Conservation (phyloP, 92 coral and sea anemone genomes). For the Isaurus tuberculatus region DNA sequence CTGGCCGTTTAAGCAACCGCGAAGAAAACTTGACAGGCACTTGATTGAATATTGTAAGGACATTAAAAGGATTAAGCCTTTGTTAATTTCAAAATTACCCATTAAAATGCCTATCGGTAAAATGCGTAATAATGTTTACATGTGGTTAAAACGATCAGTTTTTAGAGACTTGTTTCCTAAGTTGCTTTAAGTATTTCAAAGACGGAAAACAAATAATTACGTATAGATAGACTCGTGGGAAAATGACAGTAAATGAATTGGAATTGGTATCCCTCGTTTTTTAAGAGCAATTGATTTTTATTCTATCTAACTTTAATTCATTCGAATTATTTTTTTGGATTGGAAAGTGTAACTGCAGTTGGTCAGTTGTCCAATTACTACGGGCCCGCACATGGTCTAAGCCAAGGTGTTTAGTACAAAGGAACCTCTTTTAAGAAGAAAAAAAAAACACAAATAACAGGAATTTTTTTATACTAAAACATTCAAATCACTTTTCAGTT, state of each 20-base stretch:
- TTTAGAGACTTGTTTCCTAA: neutral
- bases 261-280: neutral
- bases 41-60: neutral
- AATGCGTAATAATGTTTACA: constrained; percentile 9
- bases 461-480: no score
- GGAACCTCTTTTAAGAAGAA: no score
- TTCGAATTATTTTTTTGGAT: neutral
- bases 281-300: no score
- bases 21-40: constrained; percentile 28
- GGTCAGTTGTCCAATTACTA: neutral
- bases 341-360: neutral
- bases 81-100: neutral
- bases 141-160: neutral
- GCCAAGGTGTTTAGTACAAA: no score
- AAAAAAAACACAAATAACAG: no score
- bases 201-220: neutral
- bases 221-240: neutral
- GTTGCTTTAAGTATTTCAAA: neutral
- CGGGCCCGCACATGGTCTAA: no score
- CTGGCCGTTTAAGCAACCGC: constrained; percentile 12
- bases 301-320: no score
- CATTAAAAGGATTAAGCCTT: neutral
- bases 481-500: no score
- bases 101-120: neutral
- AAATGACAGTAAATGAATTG: neutral